Base-by-base conservation (phyloP, 2,888 invertebrate species). In the Arctia plantaginis region DNA sequence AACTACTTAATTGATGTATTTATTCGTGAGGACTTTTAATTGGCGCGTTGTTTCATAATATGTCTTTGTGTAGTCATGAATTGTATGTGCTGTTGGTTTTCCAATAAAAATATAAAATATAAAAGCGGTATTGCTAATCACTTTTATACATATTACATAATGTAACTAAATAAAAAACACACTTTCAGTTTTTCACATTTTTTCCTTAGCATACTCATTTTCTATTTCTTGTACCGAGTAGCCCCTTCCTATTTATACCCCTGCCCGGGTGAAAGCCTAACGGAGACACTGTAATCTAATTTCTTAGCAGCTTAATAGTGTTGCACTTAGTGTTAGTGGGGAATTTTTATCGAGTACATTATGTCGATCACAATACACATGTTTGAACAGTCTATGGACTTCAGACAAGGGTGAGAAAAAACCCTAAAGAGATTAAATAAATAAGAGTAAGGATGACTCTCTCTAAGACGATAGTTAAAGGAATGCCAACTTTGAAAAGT, bases 241-340 rank as follows among this genome's bases (percentile, higher is more conserved):
- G 78, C 71, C 27, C 62, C 64, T n/a, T 70, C 74, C 72, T 74
- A 69, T 74, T 72, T 70, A 69, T 77, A 78, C 77, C 82, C 80
- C 77, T 78, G 83, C 73, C 74, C 78, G 66, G 75, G 80, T 82
- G 80, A 88, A 87, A 88, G 88, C 88, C 87, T 86, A 88, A 84
- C 83, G 86, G 88, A 86, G 87, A 86, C 88, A 78, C 78, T 79
- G 69, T 91, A 91, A 91, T 91, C 87, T 87, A 89, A 91, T 91
- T 90, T 84, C 80, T 79, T 83, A 79, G 82, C 80, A 86, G 83
- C 88, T 82, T 85, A 85, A 82, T 79, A 84, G 85, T 82, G 86
- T 86, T 87, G 88, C 90, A 90, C 89, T 91, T 88, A 90, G 79
- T 73, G 72, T 33, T n/a, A 62, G 51, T 55, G 77, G 74, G 70